A percentile compares a stretch with the other conserved stretches of the same genome.
phyloP scores from a whole-genome alignment of 1,140 invertebrate species.

The Apis cerana region DNA sequence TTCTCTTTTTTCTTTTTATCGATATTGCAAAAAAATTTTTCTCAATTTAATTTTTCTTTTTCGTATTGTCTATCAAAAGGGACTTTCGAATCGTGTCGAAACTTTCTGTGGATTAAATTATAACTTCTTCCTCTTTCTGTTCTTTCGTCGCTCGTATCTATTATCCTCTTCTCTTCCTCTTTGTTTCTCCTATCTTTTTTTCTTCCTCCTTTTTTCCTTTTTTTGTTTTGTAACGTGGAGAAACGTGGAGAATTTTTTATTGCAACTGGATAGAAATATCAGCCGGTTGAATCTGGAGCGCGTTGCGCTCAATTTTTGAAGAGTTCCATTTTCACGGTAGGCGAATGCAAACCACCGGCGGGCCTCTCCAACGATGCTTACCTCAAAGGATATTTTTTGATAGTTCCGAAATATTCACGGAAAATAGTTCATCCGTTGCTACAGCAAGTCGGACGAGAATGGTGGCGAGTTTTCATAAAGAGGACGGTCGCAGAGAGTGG shows the following conservation, averaged over 20 bases:
- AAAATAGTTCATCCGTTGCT: constrained; percentile 31
- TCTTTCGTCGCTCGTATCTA: no score
- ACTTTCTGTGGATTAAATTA: no score
- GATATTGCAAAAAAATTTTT: not conserved
- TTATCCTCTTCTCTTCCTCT: no score
- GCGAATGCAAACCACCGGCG: constrained; percentile 11
- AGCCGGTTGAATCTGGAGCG: constrained; percentile 26
- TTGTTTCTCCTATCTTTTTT: not conserved
- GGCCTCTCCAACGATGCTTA: constrained; percentile 21
- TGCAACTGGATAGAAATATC: constrained; percentile 4
- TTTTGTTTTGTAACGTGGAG: not conserved
- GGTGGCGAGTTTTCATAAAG: constrained; percentile 9
- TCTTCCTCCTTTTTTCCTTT: no score
- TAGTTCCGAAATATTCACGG: constrained; percentile 15
- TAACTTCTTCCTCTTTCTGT: no score
- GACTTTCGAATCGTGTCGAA: no score
- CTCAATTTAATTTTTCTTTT: not conserved
- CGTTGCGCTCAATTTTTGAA: constrained; percentile 33
- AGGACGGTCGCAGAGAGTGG: not conserved
- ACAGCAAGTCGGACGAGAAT: not conserved
- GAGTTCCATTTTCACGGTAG: constrained; percentile 19
- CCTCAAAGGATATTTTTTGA: constrained; percentile 38
- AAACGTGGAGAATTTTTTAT: not conserved
- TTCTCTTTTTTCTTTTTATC: no score
- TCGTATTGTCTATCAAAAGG: no score